Percentiles rank a stretch among this genome's conserved stretches.
Evolutionary conservation across 2,797 vertebrate genomes (phyloP).

Genomic region (Helostoma temminkii): DNA sequence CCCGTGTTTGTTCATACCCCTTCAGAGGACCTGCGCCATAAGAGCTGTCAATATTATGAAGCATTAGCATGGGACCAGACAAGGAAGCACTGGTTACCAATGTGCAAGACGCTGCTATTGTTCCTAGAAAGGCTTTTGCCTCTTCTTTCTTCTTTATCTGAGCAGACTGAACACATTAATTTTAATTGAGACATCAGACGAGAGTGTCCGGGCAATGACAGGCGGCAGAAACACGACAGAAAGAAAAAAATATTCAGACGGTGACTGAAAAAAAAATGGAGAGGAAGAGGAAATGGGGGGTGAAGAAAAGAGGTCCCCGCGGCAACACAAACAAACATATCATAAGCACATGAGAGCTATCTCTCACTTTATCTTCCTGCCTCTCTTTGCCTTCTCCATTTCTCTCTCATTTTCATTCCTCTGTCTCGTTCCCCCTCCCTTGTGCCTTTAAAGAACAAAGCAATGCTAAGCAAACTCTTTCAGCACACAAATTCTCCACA

Average conservation of each 20-base stretch:
- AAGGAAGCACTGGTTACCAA: slow-evolving; percentile 69
- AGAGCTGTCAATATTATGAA: slow-evolving; percentile 72
- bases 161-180: slow-evolving; percentile 75
- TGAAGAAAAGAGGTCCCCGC: slow-evolving; percentile 62
- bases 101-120: slow-evolving; percentile 63
- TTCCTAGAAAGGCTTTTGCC: slow-evolving; percentile 68
- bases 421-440: slow-evolving; percentile 55
- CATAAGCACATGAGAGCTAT: slow-evolving; percentile 75
- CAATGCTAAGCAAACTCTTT: slow-evolving; percentile 48
- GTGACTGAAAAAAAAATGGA: slow-evolving; percentile 28
- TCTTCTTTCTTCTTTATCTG: slow-evolving; percentile 72
- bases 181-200: slow-evolving; percentile 81
- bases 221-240: slow-evolving; percentile 65
- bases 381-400: slow-evolving; percentile 36
- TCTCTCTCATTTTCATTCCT: slow-evolving; percentile 45
- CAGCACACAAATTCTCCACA: slow-evolving; percentile 47
- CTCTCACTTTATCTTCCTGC: slow-evolving; percentile 60
- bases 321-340: slow-evolving; percentile 79
- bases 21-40: slow-evolving; percentile 51
- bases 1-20: slow-evolving; percentile 17
- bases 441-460: slow-evolving; percentile 74
- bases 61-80: slow-evolving; percentile 57
- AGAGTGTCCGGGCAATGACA: too few relatives aligned
- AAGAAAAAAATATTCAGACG: slow-evolving; percentile 39
- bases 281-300: slow-evolving; percentile 41